Evolutionary conservation across 2,797 vertebrate species (phyloP).

Genomic region (Arvicola amphibius): DNA sequence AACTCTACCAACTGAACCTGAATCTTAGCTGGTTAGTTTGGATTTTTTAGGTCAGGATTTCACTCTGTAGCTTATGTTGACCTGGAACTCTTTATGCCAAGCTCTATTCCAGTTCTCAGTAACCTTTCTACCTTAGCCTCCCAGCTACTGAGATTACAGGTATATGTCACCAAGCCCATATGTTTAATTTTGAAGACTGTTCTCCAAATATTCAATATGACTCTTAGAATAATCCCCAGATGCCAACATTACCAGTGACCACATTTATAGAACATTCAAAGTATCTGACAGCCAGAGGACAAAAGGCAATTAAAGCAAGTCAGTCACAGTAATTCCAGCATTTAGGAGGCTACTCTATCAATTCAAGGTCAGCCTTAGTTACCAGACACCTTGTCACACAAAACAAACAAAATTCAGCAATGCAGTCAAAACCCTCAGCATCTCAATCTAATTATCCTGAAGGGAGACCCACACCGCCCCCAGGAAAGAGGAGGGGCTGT

Average conservation of each 20-base stretch:
- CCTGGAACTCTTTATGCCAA: background rate
- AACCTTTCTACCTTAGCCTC: background rate
- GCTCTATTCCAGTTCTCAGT: background rate
- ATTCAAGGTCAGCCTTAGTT: background rate
- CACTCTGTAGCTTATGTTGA: background rate
- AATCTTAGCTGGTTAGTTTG: background rate
- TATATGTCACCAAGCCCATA: background rate
- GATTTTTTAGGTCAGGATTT: background rate
- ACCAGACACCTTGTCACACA: background rate
- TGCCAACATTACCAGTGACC: background rate
- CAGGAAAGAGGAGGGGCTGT: slow-evolving; percentile 22
- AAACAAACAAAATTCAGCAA: slow-evolving; percentile 28
- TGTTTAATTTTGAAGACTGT: background rate
- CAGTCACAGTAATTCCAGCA: background rate
- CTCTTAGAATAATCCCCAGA: slow-evolving; percentile 3
- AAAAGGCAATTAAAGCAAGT: background rate
- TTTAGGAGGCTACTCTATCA: background rate
- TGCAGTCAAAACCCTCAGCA: background rate
- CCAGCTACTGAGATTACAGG: background rate
- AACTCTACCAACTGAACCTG: background rate
- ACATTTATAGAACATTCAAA: slow-evolving; percentile 51
- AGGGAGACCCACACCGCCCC: background rate
- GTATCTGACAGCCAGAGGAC: background rate
- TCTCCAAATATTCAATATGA: slow-evolving; percentile 35
- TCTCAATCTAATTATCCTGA: slow-evolving; percentile 8